Evolutionary conservation across 2,888 invertebrate species (phyloP), one percentile per base, ranked within the genome.

Genomic region (Syrphus vitripennis): DNA sequence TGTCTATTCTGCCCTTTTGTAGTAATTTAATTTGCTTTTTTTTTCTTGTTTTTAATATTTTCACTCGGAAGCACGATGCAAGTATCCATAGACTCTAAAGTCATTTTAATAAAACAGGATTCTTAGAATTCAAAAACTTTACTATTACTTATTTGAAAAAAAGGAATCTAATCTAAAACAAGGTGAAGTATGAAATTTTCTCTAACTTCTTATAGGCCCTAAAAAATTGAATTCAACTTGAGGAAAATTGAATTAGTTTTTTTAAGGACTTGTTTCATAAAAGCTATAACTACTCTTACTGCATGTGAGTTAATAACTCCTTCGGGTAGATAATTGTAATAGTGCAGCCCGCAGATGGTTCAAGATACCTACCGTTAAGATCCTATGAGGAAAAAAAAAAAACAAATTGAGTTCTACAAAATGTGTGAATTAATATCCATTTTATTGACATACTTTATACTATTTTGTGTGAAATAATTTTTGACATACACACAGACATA

Each of bases 21-120:
- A 61, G 71, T 77, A 81, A 81, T 77, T 84, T 84, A 84, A 84
- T 84, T 81, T 81, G 72, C 61, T 69, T 61, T 84, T 61, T 53
- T 61, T 67, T 75, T 75, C 61, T 59, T 65, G 24, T 69, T 80
- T 19, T 63, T 86, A 74, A 82, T 82, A 77, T 70, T 77, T 65
- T 53, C 55, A 80, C 55, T 75, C 59, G 61, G 53, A 80, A 63
- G 53, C 65, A 55, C 53, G 37, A 21, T 50, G 53, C 10, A 5
- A 48, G 53, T 16, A 37, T 57, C 55, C 34, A 12, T 21, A 31
- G 14, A 3, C 31, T 0, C 19, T 12, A 19, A 29, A 55, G 31
- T 12, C 16, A 19, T 57, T 16, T 1, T 1, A 57, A 57, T 10
- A 2, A 7, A 57, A 19, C 21, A 21, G 12, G 7, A 59, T 7